phyloP scores from a whole-genome alignment of 2,113 vertebrate genomes.

The Nothocercus julius region DNA sequence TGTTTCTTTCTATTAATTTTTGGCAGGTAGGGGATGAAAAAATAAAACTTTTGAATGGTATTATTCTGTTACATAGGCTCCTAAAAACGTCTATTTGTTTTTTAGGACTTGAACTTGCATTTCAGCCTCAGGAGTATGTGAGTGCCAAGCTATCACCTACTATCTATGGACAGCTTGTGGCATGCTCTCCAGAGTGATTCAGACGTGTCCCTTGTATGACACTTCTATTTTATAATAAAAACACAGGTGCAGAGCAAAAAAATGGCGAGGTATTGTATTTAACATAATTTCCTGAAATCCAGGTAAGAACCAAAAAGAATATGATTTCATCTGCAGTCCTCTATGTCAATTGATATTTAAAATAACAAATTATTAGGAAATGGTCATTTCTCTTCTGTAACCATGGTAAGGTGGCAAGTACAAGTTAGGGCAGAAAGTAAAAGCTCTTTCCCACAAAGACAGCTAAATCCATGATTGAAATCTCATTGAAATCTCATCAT shows the following conservation, averaged over 20 bases:
- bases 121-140: neutral
- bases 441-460: neutral
- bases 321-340: neutral
- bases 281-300: neutral
- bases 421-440: neutral
- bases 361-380: neutral
- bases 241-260: neutral
- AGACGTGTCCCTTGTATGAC: neutral
- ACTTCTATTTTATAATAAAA: neutral
- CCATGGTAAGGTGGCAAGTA: neutral
- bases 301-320: neutral
- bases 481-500: neutral
- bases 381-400: neutral
- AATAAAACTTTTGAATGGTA: neutral
- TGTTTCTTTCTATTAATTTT: neutral
- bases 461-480: neutral
- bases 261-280: neutral
- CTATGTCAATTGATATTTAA: neutral
- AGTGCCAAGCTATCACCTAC: neutral
- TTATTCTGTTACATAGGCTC: neutral
- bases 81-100: neutral
- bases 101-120: neutral
- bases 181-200: neutral
- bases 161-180: neutral
- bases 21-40: neutral